Evolutionary conservation across 2,888 invertebrate species (phyloP).

Genomic region (Masnerella sp.): DNA sequence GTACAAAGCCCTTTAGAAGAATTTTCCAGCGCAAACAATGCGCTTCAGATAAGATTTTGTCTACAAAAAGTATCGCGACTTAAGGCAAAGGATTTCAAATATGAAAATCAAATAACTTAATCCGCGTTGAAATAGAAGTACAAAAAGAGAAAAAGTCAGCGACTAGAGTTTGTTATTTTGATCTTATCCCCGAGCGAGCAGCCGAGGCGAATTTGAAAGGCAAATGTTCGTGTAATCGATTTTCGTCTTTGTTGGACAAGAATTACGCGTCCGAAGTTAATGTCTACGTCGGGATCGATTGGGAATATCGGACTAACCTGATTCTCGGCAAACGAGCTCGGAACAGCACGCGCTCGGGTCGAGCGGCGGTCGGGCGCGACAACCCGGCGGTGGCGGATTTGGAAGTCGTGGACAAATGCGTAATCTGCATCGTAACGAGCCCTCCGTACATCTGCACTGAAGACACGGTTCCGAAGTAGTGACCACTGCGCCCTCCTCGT

Average conservation of each 20-base stretch:
- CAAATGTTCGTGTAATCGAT: constrained; percentile 63
- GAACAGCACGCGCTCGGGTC: constrained; percentile 86
- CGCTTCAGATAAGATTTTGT: too few species aligned
- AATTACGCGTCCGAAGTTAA: constrained; percentile 56
- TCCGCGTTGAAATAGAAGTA: too few species aligned
- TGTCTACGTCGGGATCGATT: constrained; percentile 54
- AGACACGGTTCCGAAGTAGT: constrained; percentile 87
- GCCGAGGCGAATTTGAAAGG: constrained; percentile 57
- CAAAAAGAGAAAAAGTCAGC: too few species aligned
- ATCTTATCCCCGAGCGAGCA: constrained; percentile 21
- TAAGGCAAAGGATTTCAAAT: too few species aligned
- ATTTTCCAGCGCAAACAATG: too few species aligned
- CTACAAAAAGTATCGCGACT: too few species aligned
- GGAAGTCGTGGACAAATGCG: constrained; percentile 87
- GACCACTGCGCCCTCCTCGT: constrained; percentile 83
- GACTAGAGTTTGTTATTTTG: too few species aligned
- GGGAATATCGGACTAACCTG: constrained; percentile 78
- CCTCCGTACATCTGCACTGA: constrained; percentile 85
- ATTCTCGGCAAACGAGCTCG: constrained; percentile 83
- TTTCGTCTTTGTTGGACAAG: constrained; percentile 58
- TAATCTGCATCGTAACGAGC: constrained; percentile 86
- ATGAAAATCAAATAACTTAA: too few species aligned
- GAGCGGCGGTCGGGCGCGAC: constrained; percentile 82
- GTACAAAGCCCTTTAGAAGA: too few species aligned
- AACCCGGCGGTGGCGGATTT: constrained; percentile 86